These are phyloP conservation scores for Platynereis dumerilii DNA, from an alignment of 2,888 invertebrate species.

Conservation along the genomic window DNA sequence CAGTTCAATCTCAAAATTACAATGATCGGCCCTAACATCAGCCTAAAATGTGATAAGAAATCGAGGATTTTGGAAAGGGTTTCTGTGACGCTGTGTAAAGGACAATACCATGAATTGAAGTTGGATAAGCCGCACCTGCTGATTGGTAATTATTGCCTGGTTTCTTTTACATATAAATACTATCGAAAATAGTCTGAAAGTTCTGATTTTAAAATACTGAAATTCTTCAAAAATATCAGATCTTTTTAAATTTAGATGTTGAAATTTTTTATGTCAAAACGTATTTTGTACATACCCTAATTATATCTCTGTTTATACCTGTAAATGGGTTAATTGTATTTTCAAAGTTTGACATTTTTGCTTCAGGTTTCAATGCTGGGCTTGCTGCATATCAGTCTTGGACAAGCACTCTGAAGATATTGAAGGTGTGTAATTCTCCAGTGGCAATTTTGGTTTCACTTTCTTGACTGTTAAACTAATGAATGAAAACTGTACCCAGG, in stretches of 20 bases:
- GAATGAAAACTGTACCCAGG: too few relatives aligned
- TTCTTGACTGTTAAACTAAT: neutral
- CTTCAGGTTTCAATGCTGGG: conserved; percentile 55
- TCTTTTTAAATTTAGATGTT: too few relatives aligned
- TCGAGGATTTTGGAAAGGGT: conserved; percentile 37
- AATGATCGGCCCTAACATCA: conserved; percentile 48
- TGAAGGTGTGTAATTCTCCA: conserved; percentile 37
- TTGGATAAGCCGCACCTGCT: too few relatives aligned
- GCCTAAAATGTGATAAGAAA: conserved; percentile 35
- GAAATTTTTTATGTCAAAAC: too few relatives aligned
- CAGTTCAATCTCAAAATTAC: conserved; percentile 40
- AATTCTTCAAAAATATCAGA: too few relatives aligned
- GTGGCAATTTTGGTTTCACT: neutral
- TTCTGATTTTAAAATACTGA: too few relatives aligned
- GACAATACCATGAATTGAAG: conserved; percentile 43
- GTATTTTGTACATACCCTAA: too few relatives aligned
- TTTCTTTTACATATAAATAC: too few relatives aligned
- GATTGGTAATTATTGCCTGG: too few relatives aligned
- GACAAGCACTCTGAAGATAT: conserved; percentile 35
- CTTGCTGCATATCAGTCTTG: conserved; percentile 44
- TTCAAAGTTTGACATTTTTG: neutral
- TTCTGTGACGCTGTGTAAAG: conserved; percentile 38
- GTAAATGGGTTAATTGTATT: neutral
- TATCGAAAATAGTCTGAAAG: too few relatives aligned
- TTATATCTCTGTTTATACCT: neutral